Evolutionary conservation across 2,113 vertebrate genomes (phyloP), one percentile per base, ranked within the genome.

Genomic region (Brachypteracias leptosomus): DNA sequence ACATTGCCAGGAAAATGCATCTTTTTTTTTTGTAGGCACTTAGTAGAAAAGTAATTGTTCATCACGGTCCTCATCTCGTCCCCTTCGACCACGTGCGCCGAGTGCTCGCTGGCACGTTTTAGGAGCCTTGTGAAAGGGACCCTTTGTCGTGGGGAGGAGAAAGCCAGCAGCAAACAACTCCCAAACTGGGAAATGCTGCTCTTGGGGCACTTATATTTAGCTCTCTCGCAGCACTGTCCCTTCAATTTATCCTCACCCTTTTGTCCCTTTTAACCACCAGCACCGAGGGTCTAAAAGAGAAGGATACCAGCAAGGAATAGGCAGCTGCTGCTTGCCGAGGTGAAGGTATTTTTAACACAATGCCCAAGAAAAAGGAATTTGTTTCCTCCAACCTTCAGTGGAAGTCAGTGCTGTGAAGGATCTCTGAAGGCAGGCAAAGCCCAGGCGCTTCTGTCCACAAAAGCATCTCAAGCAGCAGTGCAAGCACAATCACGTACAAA

Each of bases 151-250:
- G 46, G 36, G 47, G 44, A 63, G n/a, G 36, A 83, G 52, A 80
- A 47, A 85, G 75, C 54, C 54, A 38, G 89, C 49, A 28, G 94
- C 89, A 90, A 93, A 77, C 92, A 70, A 22, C 76, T 75, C 79
- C 90, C 46, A 26, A 57, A 68, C 73, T 24, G 86, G 77, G 85
- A 54, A 78, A 78, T 2, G 76, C 55, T 68, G 92, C 83, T 90
- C 88, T 68, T 2, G 80, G 83, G 88, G 81, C 94, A 68, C 82
- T 92, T 96, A 96, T 94, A 95, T 96, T 97, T 96, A 92, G 94
- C 91, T 94, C 38, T 0, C 46, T 88, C 29, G 79, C 55, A n/a
- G 82, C 61, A 7, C 63, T 38, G 78, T 88, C 91, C 92, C 78
- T 93, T 79, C 65, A 31, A 42, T 92, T 77, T 38, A 36, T 49